phyloP scores from a whole-genome alignment of 2,888 invertebrate species.

The Branchellion lobata region DNA sequence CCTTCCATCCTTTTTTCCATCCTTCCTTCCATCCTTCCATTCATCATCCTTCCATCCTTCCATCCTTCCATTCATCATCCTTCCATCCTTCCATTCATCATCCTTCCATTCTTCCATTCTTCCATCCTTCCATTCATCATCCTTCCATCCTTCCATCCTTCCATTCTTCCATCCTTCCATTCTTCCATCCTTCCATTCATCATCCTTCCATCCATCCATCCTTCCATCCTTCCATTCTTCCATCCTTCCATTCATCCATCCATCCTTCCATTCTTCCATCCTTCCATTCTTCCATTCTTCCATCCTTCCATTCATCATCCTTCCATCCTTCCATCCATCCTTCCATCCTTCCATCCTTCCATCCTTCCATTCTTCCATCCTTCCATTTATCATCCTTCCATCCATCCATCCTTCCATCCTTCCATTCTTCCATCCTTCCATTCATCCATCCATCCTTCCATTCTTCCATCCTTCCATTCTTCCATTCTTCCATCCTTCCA shows the following conservation, averaged over 20 bases:
- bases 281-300: too few relatives aligned
- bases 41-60: too few relatives aligned
- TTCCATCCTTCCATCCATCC: too few relatives aligned
- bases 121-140: conserved; percentile 59
- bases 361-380: background rate
- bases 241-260: conserved; percentile 97
- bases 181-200: background rate
- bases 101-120: too few relatives aligned
- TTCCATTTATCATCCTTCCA: background rate
- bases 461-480: background rate
- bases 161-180: conserved; percentile 2
- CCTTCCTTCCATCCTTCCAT: too few relatives aligned
- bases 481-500: too few relatives aligned
- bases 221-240: conserved; percentile 66
- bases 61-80: too few relatives aligned
- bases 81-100: too few relatives aligned
- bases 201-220: background rate
- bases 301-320: too few relatives aligned
- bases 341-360: background rate
- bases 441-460: background rate
- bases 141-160: background rate
- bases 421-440: background rate
- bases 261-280: too few relatives aligned
- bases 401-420: background rate
- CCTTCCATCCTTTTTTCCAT: too few relatives aligned